A percentile compares a stretch with the other conserved stretches of the same genome.
Evolutionary conservation across 1,140 invertebrate genomes (phyloP).

Genomic region (Drusus annulatus): DNA sequence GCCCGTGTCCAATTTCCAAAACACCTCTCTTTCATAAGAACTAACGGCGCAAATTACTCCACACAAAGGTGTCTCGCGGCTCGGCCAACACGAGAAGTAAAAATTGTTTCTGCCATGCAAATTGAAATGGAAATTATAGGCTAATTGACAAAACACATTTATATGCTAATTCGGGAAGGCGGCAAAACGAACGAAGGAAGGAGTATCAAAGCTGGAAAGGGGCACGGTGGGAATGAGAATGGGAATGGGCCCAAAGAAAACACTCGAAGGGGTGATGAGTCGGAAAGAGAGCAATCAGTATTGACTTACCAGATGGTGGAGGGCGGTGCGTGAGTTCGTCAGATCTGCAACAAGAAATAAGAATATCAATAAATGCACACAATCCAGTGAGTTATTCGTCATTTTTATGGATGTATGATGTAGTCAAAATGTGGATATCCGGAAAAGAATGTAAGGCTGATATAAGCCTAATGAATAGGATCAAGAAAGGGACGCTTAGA

Average conservation of each 20-base stretch:
- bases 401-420: too few species aligned
- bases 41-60: neutral
- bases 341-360: too few species aligned
- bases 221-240: neutral
- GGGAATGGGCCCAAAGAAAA: neutral
- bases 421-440: too few species aligned
- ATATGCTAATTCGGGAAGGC: constrained; percentile 20
- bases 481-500: too few species aligned
- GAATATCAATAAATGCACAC: too few species aligned
- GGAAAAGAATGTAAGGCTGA: too few species aligned
- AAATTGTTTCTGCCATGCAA: constrained; percentile 27
- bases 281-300: neutral
- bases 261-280: neutral
- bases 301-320: too few species aligned
- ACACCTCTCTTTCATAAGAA: neutral
- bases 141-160: constrained; percentile 29
- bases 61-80: constrained; percentile 5
- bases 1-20: neutral
- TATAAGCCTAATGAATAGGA: too few species aligned
- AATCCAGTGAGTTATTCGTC: too few species aligned
- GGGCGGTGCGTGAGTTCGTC: too few species aligned
- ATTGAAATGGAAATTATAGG: constrained; percentile 33
- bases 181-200: neutral
- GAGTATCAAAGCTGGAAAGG: neutral
- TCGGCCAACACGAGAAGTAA: constrained; percentile 21